Conservation (phyloP, 2,888 invertebrate species). For the Neoascia interrupta region DNA sequence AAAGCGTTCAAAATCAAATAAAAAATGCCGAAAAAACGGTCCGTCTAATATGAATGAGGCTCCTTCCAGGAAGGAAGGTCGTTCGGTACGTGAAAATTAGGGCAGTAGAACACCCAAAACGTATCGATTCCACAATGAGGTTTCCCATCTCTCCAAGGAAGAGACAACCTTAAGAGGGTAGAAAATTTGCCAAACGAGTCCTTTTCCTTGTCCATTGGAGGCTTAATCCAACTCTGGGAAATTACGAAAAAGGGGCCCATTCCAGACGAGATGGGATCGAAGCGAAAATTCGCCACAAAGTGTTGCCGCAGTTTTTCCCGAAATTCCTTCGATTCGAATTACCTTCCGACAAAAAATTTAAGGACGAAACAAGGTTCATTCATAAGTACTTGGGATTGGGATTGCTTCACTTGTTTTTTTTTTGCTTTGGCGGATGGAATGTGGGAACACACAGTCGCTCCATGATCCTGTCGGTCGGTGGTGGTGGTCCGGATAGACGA, state of each 20-base stretch:
- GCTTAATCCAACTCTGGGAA: conserved; percentile 50
- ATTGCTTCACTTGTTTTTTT: background rate
- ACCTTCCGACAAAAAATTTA: conserved; percentile 28
- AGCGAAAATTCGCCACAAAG: conserved; percentile 56
- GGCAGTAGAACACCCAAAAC: conserved; percentile 56
- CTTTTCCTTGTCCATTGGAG: conserved; percentile 22
- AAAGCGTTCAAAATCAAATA: conserved; percentile 6
- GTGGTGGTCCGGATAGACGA: conserved; percentile 57
- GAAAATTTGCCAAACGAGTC: conserved; percentile 2
- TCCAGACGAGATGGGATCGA: conserved; percentile 22
- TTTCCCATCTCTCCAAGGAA: conserved; percentile 5
- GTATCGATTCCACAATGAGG: conserved; percentile 51
- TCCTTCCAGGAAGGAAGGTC: conserved; percentile 61
- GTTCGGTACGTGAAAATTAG: conserved; percentile 7
- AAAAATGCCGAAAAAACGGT: conserved; percentile 26
- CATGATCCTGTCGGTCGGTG: conserved; percentile 34
- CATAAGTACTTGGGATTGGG: conserved; percentile 19
- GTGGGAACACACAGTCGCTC: conserved; percentile 19
- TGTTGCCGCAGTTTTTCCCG: conserved; percentile 57
- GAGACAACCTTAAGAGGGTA: background rate
- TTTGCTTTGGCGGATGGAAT: conserved; percentile 21
- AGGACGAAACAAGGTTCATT: conserved; percentile 30
- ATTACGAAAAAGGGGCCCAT: conserved; percentile 20
- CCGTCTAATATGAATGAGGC: conserved; percentile 20
- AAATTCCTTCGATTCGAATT: conserved; percentile 63